phyloP scores from a whole-genome alignment of 2,888 invertebrate species.

The Hoplodrina ambigua region DNA sequence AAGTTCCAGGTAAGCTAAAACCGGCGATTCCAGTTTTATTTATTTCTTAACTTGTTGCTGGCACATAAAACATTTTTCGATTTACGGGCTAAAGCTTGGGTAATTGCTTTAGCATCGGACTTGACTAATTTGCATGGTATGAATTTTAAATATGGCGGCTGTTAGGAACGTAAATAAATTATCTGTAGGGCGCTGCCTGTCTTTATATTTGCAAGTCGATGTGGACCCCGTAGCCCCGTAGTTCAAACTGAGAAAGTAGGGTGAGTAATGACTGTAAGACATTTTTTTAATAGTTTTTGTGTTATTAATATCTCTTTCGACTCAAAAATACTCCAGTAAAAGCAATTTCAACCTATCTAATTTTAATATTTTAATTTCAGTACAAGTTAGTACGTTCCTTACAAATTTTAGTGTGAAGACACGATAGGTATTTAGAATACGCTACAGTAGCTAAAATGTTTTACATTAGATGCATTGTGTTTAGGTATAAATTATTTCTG shows the following conservation, averaged over 20 bases:
- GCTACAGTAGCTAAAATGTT: constrained; percentile 14
- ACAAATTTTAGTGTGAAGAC: neutral
- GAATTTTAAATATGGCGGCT: constrained; percentile 80
- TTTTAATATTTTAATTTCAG: neutral
- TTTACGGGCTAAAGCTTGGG: constrained; percentile 77
- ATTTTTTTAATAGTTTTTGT: neutral
- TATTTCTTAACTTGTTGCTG: constrained; percentile 88
- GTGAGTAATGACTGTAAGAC: too few species aligned
- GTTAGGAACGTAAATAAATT: constrained; percentile 70
- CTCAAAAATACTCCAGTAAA: neutral
- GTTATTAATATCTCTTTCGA: neutral
- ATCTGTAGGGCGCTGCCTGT: constrained; percentile 71
- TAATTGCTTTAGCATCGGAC: constrained; percentile 78
- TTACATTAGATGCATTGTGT: constrained; percentile 30
- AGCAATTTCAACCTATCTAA: neutral
- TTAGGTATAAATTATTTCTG: constrained; percentile 3
- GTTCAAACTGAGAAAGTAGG: constrained; percentile 33
- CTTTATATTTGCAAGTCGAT: constrained; percentile 68
- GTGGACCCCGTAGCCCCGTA: constrained; percentile 35
- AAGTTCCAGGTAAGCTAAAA: constrained; percentile 69
- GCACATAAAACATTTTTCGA: constrained; percentile 85
- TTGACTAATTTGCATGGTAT: constrained; percentile 83
- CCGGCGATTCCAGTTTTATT: constrained; percentile 83
- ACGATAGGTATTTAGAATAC: neutral
- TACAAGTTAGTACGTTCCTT: neutral